Percentiles rank a stretch among this genome's conserved stretches.
phyloP scores from a whole-genome alignment of 2,113 vertebrate genomes.

The Psammodynastes pulverulentus region DNA sequence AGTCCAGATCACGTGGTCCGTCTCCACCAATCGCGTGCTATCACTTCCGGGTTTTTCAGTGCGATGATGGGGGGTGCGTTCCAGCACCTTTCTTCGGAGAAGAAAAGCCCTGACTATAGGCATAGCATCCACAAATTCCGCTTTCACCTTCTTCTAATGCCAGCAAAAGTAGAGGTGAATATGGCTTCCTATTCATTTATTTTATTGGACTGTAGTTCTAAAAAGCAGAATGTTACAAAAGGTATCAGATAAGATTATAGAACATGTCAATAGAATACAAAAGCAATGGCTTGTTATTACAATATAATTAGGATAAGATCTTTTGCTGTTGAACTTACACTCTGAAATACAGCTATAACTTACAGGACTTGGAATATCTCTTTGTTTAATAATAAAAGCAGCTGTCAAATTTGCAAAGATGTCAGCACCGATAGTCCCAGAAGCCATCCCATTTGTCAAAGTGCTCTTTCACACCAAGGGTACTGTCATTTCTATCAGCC shows the following conservation, averaged over 20 bases:
- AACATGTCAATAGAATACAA: conserved; percentile 14
- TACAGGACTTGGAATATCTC: conserved; percentile 20
- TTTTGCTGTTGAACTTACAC: conserved; percentile 35
- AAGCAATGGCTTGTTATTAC: conserved; percentile 18
- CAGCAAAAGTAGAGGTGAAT: conserved; percentile 5
- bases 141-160: neutral
- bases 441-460: conserved; percentile 43
- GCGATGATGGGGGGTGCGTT: too few species aligned
- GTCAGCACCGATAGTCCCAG: conserved; percentile 34
- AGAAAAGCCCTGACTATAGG: too few species aligned
- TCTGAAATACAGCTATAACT: conserved; percentile 29
- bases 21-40: too few species aligned
- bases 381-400: conserved; percentile 45
- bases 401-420: conserved; percentile 49
- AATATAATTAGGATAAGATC: conserved; percentile 29
- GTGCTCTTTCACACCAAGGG: conserved; percentile 33
- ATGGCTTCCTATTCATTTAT: neutral
- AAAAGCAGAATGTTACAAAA: conserved; percentile 7
- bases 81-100: too few species aligned
- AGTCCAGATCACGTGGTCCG: too few species aligned
- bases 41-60: too few species aligned
- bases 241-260: neutral
- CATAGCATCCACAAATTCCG: neutral
- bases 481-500: conserved; percentile 8
- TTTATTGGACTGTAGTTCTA: conserved; percentile 13